Evolutionary conservation across 2,797 vertebrate species (phyloP).

Genomic region (Morelia viridis): DNA sequence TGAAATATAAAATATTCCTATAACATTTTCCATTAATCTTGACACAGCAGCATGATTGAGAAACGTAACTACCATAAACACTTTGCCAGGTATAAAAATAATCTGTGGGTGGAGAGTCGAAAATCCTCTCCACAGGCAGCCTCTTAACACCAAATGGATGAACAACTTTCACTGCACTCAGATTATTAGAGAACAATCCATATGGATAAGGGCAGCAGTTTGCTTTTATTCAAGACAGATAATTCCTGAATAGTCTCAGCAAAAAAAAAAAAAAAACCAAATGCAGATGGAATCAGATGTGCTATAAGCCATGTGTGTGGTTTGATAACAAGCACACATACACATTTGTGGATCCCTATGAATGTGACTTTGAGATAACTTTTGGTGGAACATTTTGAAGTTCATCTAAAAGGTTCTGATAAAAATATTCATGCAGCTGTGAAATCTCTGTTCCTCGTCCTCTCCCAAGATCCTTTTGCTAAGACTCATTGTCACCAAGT

Average conservation of each 20-base stretch:
- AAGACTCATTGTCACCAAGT: neutral
- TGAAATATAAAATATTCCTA: constrained; percentile 23
- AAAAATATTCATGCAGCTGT: neutral
- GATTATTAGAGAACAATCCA: constrained; percentile 14
- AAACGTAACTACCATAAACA: constrained; percentile 22
- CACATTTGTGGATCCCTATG: neutral
- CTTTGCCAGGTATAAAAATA: constrained; percentile 31
- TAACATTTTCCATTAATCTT: constrained; percentile 14
- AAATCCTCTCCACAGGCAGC: constrained; percentile 18
- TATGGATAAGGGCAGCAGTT: neutral
- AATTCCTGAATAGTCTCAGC: constrained; percentile 1
- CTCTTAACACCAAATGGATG: constrained; percentile 25
- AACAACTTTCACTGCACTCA: constrained; percentile 16
- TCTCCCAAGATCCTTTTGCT: neutral
- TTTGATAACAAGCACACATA: neutral
- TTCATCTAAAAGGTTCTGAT: neutral
- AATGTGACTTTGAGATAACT: neutral
- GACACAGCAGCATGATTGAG: constrained; percentile 28
- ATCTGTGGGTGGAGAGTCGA: neutral
- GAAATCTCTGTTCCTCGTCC: neutral
- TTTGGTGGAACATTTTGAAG: neutral
- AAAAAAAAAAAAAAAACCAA: neutral
- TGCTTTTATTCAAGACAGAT: constrained; percentile 17
- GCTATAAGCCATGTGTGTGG: neutral
- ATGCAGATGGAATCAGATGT: neutral